Conservation (phyloP, 2,888 invertebrate species). For the Epistrophe eligans region DNA sequence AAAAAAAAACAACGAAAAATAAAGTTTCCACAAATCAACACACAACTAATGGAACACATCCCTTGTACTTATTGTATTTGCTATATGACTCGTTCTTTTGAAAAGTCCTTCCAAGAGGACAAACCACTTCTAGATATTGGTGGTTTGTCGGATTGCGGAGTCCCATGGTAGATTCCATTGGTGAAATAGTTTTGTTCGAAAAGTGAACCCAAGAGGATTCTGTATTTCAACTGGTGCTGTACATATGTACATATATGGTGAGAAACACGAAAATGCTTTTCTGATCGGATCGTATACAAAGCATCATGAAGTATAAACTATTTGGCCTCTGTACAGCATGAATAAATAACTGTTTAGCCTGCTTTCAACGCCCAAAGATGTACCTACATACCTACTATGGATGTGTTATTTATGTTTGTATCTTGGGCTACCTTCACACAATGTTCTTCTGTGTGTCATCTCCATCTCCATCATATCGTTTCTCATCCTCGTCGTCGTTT, state of each 20-base stretch:
- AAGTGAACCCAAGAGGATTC: constrained; percentile 50
- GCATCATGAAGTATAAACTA: constrained; percentile 37
- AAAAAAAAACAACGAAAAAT: neutral
- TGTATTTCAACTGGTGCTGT: neutral
- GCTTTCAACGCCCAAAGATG: constrained; percentile 54
- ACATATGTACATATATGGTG: constrained; percentile 21
- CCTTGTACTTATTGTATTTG: constrained; percentile 36
- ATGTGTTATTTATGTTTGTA: constrained; percentile 9
- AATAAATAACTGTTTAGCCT: constrained; percentile 68
- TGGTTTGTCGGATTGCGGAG: constrained; percentile 40
- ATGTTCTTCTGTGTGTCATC: constrained; percentile 27
- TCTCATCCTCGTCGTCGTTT: neutral
- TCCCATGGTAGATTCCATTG: constrained; percentile 20
- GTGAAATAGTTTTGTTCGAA: constrained; percentile 46
- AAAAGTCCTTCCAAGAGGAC: constrained; percentile 33
- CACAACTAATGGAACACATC: constrained; percentile 20
- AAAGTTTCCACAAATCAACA: constrained; percentile 24
- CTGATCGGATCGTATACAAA: constrained; percentile 6
- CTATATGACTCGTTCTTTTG: neutral
- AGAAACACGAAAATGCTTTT: constrained; percentile 70
- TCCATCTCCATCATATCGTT: constrained; percentile 28
- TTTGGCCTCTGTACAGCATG: constrained; percentile 31
- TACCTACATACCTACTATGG: neutral
- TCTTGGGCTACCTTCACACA: constrained; percentile 23
- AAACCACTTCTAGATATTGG: constrained; percentile 54